Base-by-base conservation (phyloP, 2,888 invertebrate genomes). In the Chymomyza amoena region DNA sequence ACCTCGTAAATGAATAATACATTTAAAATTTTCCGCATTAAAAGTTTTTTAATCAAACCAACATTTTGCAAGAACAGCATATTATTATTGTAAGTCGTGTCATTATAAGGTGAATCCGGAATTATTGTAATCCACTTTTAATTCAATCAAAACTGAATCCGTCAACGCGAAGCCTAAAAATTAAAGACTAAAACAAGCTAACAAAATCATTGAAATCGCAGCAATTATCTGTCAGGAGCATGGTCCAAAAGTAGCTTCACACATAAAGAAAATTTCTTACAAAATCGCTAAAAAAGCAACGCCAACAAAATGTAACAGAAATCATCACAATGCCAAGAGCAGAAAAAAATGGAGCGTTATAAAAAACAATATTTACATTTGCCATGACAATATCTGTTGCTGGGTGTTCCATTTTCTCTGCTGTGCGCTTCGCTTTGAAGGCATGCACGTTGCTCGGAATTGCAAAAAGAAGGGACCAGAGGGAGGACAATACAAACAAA, bases 331-430 rank as follows among this genome's bases (percentile, higher is more conserved):
- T n/a, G n/a, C n/a, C n/a, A n/a, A n/a, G n/a, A n/a, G n/a, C n/a
- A 52, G 52, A 16, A 7, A 52, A 52, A 52, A 52, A 15, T 52
- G 2, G 10, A 9, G 9, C 39, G 52, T 3, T 7, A 32, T 66
- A 50, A 70, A 75, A 85, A 83, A 87, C 77, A 87, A 83, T 83
- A 83, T 83, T 83, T 83, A 85, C 81, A 83, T 87, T 87, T 83
- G 70, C 86, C 83, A 87, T 83, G 83, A 83, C 83, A 87, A 83
- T 83, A 86, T 78, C 79, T 66, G 18, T 69, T 74, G 52, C 28
- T 28, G 28, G 59, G 51, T 13, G 39, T 51, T 16, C 52, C 61
- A 16, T 32, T 28, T 28, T 6, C 28, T 3, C 28, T 54, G 50
- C 57, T 6, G 6, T 6, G 4, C 4, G 28, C 6, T 9, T 2